These are phyloP conservation scores for Monodelphis domestica DNA, from an alignment of 2,797 vertebrate genomes.

Conservation along the genomic window DNA sequence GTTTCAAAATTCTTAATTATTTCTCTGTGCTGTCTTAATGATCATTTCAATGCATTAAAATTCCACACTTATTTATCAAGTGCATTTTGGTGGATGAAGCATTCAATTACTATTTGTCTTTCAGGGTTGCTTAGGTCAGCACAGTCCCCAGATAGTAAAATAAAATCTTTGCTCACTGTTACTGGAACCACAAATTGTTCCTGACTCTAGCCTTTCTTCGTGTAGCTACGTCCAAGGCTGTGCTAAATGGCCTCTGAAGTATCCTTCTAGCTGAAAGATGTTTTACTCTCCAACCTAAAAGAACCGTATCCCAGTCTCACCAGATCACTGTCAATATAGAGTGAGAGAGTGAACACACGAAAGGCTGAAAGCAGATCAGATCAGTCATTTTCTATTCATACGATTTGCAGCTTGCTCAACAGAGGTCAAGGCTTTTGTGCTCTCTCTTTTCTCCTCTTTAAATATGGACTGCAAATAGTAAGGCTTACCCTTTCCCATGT, in stretches of 20 bases:
- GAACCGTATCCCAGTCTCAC: background rate
- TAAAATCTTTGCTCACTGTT: slow-evolving; percentile 44
- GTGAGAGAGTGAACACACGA: background rate
- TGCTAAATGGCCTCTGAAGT: slow-evolving; percentile 39
- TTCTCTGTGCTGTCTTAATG: background rate
- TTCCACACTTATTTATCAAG: background rate
- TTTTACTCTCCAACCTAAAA: background rate
- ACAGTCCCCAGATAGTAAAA: slow-evolving; percentile 11
- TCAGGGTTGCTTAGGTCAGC: slow-evolving; percentile 9
- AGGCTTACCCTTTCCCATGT: background rate
- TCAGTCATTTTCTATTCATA: slow-evolving; percentile 17
- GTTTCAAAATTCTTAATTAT: background rate
- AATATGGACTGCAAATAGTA: slow-evolving; percentile 8
- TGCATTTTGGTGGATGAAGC: background rate
- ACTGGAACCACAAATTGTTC: background rate
- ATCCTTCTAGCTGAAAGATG: background rate
- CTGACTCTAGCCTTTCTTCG: background rate
- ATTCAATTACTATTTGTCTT: slow-evolving; percentile 2
- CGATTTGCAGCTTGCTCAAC: background rate
- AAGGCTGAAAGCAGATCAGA: background rate
- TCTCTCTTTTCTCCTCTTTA: slow-evolving; percentile 22
- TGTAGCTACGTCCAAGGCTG: slow-evolving; percentile 15
- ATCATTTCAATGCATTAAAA: background rate
- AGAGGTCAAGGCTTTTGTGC: background rate
- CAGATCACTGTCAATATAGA: background rate